phyloP scores from a whole-genome alignment of 64 coral and sea anemone species.

The Hydrozoanthus tunicans region DNA sequence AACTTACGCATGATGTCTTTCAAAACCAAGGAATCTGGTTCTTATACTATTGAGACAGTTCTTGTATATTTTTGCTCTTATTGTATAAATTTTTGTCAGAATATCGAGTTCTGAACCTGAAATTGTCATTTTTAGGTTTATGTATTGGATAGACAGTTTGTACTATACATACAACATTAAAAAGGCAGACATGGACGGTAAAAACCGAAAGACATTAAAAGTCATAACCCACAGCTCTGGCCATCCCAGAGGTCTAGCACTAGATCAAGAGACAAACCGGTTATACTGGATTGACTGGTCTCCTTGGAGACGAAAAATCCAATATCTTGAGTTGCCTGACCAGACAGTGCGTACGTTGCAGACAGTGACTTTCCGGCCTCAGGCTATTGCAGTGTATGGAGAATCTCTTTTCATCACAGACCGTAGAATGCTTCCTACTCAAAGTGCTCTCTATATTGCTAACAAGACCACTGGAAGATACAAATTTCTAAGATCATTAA shows the following conservation, averaged over 20 bases:
- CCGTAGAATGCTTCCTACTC: background rate
- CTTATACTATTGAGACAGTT: too few species aligned
- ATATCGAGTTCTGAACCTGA: background rate
- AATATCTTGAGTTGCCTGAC: slow-evolving; percentile 4
- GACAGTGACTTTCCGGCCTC: background rate
- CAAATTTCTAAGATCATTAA: background rate
- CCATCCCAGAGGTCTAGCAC: slow-evolving; percentile 9
- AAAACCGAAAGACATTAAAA: background rate
- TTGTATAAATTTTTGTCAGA: background rate
- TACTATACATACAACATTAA: background rate
- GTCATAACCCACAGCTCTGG: background rate
- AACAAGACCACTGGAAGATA: background rate
- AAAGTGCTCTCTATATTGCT: background rate
- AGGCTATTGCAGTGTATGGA: background rate
- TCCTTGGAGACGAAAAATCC: background rate
- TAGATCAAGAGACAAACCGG: slow-evolving; percentile 3
- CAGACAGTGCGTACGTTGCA: background rate
- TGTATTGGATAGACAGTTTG: slow-evolving; percentile 20
- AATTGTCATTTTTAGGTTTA: background rate
- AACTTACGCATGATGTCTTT: too few species aligned
- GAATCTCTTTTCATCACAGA: slow-evolving; percentile 1
- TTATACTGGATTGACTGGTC: slow-evolving; percentile 11
- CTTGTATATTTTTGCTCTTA: background rate
- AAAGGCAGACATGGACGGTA: slow-evolving; percentile 24
- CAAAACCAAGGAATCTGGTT: too few species aligned